Evolutionary conservation across 2,113 vertebrate species (phyloP).

Genomic region (Aix galericulata): DNA sequence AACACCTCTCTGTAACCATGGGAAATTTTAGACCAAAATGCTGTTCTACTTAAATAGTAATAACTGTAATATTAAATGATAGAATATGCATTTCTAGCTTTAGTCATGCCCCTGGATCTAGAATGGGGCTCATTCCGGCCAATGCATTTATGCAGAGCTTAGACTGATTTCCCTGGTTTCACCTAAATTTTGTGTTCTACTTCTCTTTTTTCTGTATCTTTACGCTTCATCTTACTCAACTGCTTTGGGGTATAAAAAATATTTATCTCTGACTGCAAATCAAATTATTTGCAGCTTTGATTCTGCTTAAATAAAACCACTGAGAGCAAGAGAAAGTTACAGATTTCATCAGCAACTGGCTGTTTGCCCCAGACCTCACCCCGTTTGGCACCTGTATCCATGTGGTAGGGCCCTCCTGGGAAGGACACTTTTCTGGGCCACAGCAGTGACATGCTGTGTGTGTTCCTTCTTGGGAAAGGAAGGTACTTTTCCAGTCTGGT

Average conservation of each 20-base stretch:
- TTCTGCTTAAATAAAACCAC: neutral
- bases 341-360: neutral
- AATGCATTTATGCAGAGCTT: neutral
- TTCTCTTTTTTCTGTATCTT: neutral
- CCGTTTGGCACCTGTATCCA: accelerated
- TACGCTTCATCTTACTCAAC: neutral
- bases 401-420: neutral
- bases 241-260: neutral
- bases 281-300: neutral
- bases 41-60: neutral
- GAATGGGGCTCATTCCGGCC: neutral
- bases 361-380: neutral
- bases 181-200: neutral
- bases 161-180: neutral
- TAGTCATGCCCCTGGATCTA: neutral
- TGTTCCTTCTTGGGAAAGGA: neutral
- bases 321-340: neutral
- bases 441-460: neutral
- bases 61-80: neutral
- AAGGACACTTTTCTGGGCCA: neutral
- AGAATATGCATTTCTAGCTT: neutral
- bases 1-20: neutral
- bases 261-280: neutral
- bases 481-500: neutral
- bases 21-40: neutral